These are phyloP conservation scores for Laticauda colubrina DNA, from an alignment of 2,113 vertebrate species.

Conservation along the genomic window DNA sequence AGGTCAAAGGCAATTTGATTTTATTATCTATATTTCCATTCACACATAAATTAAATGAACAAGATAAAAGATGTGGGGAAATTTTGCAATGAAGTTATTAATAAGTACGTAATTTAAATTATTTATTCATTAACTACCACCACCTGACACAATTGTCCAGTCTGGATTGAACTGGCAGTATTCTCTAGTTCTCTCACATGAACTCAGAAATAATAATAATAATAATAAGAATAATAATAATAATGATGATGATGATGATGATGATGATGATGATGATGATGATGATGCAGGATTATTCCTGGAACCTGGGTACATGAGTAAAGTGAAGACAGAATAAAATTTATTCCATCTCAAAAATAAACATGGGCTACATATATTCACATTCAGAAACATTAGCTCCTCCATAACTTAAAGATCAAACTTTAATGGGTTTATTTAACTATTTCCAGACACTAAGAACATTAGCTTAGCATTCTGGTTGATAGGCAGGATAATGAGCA, in stretches of 20 bases:
- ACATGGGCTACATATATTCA: no score
- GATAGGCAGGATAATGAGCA: neutral
- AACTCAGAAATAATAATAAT: neutral
- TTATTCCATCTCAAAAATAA: neutral
- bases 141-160: neutral
- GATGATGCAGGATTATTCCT: neutral
- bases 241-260: no score
- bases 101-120: neutral
- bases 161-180: neutral
- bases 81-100: neutral
- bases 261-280: no score
- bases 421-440: neutral
- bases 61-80: neutral
- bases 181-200: neutral
- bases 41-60: neutral
- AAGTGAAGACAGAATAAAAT: neutral
- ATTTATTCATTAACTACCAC: neutral
- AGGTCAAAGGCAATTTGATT: neutral
- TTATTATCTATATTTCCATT: neutral
- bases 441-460: neutral
- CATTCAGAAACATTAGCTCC: neutral
- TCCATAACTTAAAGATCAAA: neutral
- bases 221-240: no score
- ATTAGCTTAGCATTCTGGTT: neutral
- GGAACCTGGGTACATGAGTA: neutral